phyloP scores from a whole-genome alignment of 2,888 invertebrate genomes.

The Acrocera orbiculus region DNA sequence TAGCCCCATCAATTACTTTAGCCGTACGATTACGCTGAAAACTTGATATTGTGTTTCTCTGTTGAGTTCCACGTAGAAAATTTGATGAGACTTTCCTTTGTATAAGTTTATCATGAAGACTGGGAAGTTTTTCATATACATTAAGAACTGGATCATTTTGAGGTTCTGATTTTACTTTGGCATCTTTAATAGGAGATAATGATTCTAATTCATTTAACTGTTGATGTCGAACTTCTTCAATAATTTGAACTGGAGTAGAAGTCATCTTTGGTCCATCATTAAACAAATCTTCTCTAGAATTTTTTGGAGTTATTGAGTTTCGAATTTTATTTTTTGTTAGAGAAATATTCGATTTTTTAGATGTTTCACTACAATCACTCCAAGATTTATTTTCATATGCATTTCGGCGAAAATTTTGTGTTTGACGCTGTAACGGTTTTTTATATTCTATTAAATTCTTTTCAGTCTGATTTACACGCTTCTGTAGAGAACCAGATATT shows the following conservation, averaged over 20 bases:
- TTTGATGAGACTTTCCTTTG: constrained; percentile 14
- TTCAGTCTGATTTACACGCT: too few species aligned
- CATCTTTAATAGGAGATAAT: constrained; percentile 2
- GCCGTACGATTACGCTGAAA: constrained; percentile 21
- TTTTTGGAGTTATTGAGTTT: constrained; percentile 14
- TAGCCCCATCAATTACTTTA: constrained; percentile 20
- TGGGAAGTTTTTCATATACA: constrained; percentile 21
- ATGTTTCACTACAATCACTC: too few species aligned
- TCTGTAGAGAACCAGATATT: too few species aligned
- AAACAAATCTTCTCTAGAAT: constrained; percentile 15
- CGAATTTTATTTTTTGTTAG: too few species aligned
- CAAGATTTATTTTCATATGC: too few species aligned
- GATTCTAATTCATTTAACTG: constrained; percentile 15
- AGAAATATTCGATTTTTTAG: too few species aligned
- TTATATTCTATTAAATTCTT: too few species aligned
- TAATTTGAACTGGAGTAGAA: constrained; percentile 19
- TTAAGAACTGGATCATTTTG: constrained; percentile 3
- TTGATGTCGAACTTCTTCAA: constrained; percentile 1
- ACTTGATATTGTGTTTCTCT: constrained; percentile 22
- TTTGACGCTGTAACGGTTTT: too few species aligned
- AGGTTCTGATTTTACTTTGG: constrained; percentile 5
- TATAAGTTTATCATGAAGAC: too few species aligned
- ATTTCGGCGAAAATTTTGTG: too few species aligned
- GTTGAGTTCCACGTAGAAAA: constrained; percentile 23
- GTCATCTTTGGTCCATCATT: constrained; percentile 18